These are phyloP conservation scores for Leptinotarsa rubiginosa DNA, from an alignment of 2,888 invertebrate genomes.

Conservation along the genomic window DNA sequence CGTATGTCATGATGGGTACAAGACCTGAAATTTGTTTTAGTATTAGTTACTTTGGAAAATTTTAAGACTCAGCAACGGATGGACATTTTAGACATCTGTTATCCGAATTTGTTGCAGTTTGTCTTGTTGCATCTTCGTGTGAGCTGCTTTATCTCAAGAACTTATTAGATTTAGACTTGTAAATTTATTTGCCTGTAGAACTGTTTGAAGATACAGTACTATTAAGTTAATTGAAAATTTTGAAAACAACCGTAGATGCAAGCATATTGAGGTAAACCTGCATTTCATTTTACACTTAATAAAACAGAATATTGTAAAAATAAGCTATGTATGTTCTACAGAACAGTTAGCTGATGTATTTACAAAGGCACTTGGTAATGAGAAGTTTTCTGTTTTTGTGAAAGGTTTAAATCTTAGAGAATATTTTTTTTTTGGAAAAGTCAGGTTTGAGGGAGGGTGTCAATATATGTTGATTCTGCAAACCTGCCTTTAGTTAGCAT, in stretches of 20 bases:
- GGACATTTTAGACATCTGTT: conserved; percentile 33
- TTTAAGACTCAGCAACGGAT: conserved; percentile 29
- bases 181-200: not conserved
- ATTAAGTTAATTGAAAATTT: not conserved
- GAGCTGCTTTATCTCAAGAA: not conserved
- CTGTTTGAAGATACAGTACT: not conserved
- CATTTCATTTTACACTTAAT: not conserved
- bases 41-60: conserved; percentile 28
- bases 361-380: not conserved
- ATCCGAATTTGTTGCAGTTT: conserved; percentile 6
- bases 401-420: not conserved
- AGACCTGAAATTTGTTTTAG: conserved; percentile 29
- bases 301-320: not conserved
- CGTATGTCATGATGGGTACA: conserved; percentile 29
- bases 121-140: not conserved
- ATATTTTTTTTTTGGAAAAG: not conserved
- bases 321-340: not conserved
- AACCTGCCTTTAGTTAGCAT: not conserved
- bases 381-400: not conserved
- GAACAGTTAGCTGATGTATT: no score
- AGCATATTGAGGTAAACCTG: not conserved
- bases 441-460: not conserved
- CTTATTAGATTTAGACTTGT: not conserved
- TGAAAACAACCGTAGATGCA: not conserved
- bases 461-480: not conserved